Evolutionary conservation across 2,888 invertebrate species (phyloP), one percentile per base, ranked within the genome.

Genomic region (Laspeyria flexula): DNA sequence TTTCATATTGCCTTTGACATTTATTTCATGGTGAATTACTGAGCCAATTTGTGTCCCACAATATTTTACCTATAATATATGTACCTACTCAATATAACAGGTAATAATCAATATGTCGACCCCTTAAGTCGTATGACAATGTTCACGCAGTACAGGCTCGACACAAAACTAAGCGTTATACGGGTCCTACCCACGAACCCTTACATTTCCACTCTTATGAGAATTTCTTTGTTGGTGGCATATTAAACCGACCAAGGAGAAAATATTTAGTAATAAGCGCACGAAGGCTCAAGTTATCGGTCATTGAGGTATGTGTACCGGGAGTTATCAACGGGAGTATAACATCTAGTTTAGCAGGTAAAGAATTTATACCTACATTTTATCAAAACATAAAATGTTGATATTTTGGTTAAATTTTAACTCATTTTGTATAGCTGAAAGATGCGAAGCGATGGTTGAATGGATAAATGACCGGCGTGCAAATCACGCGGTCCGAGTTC

Each of bases 81-180:
- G n/a, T n/a, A n/a, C n/a, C n/a, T n/a, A n/a, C n/a, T n/a, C n/a
- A n/a, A n/a, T n/a, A n/a, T n/a, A n/a, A n/a, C n/a, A n/a, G n/a
- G 4, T 25, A 25, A 25, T 25, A 25, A 7, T 7, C 25, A 7
- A 7, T 25, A 31, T 31, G 12, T 12, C 11, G 6, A 9, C 48
- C 15, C 39, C 43, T 60, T 60, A 45, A 59, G n/a, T 9, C 3
- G 10, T 21, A 13, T 6, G 27, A 31, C 5, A 44, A n/a, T 44
- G 21, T 35, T 38, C 35, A 53, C 27, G 44, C n/a, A 13, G 13
- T 59, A 41, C 33, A 15, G 43, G 25, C 25, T 10, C 10, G 35
- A 27, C 33, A 42, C 37, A 11, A 27, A 48, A 43, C 40, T 41
- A 33, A 29, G 23, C 21, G 30, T 39, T 25, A 43, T 50, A 23